These are phyloP conservation scores for Scelioninae gen. 1 DNA, from an alignment of 2,888 invertebrate genomes.

Conservation along the genomic window DNA sequence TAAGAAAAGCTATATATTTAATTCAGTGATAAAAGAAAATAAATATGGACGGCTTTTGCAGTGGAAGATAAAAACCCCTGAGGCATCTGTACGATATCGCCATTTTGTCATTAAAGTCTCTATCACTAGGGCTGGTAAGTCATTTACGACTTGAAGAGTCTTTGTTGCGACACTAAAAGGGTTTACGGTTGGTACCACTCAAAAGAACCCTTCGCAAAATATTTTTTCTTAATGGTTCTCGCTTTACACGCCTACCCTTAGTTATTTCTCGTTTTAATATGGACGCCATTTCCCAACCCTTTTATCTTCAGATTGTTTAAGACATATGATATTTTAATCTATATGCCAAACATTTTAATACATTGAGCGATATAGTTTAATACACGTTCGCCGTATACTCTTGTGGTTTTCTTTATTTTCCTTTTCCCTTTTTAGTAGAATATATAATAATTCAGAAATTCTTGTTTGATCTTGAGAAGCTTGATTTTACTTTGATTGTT, in stretches of 20 bases:
- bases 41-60: slow-evolving; percentile 37
- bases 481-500: slow-evolving; percentile 6
- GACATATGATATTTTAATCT: slow-evolving; percentile 56
- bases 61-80: slow-evolving; percentile 42
- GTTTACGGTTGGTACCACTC: slow-evolving; percentile 78
- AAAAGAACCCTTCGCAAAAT: slow-evolving; percentile 82
- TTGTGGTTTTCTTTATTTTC: slow-evolving; percentile 1
- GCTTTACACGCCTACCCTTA: slow-evolving; percentile 69
- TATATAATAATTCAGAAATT: not conserved
- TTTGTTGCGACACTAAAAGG: slow-evolving; percentile 76
- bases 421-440: not conserved
- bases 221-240: slow-evolving; percentile 84
- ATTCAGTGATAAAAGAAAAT: not conserved
- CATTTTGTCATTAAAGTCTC: slow-evolving; percentile 82
- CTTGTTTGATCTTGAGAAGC: not conserved
- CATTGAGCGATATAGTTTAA: slow-evolving; percentile 7
- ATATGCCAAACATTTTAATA: slow-evolving; percentile 21
- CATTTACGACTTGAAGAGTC: slow-evolving; percentile 76
- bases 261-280: slow-evolving; percentile 63
- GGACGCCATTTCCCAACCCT: slow-evolving; percentile 46
- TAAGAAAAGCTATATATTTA: not conserved
- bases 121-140: slow-evolving; percentile 79
- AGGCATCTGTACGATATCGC: slow-evolving; percentile 72
- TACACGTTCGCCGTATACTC: not conserved
- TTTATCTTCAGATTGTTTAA: slow-evolving; percentile 62